These are phyloP conservation scores for Pterobdella sp. DNA, from an alignment of 2,888 invertebrate species.

Conservation along the genomic window DNA sequence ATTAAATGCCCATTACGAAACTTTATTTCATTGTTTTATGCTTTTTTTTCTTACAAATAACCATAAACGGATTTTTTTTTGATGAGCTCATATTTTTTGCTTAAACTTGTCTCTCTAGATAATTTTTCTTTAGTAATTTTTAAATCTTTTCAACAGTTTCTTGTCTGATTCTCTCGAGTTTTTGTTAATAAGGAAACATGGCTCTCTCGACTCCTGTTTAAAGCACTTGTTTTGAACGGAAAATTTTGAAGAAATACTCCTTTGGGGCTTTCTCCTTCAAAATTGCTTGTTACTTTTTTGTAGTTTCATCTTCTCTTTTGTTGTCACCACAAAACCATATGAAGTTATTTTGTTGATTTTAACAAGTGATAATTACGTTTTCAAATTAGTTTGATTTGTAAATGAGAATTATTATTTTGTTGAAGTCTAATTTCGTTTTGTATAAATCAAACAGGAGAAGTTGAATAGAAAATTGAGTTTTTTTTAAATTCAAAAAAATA, in stretches of 20 bases:
- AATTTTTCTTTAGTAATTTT: neutral
- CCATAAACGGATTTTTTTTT: no score
- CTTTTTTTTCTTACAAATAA: neutral
- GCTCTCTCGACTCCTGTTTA: neutral
- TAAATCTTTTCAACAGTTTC: neutral
- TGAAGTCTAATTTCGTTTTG: no score
- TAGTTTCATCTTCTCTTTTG: no score
- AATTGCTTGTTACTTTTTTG: neutral
- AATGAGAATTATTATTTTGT: no score
- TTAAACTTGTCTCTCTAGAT: neutral
- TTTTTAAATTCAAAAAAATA: no score
- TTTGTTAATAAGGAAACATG: neutral
- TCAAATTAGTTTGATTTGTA: no score
- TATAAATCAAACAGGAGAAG: no score
- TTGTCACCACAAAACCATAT: no score
- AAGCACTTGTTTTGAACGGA: constrained; percentile 10
- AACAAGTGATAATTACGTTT: no score
- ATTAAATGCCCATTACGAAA: neutral
- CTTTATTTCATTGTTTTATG: neutral
- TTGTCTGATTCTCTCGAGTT: neutral
- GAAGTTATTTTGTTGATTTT: no score
- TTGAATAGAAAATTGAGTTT: no score
- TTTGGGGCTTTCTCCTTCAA: neutral
- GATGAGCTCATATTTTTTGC: neutral
- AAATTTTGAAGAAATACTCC: constrained; percentile 8